Base-by-base conservation (phyloP, 2,113 vertebrate species). In the Geococcyx californianus region DNA sequence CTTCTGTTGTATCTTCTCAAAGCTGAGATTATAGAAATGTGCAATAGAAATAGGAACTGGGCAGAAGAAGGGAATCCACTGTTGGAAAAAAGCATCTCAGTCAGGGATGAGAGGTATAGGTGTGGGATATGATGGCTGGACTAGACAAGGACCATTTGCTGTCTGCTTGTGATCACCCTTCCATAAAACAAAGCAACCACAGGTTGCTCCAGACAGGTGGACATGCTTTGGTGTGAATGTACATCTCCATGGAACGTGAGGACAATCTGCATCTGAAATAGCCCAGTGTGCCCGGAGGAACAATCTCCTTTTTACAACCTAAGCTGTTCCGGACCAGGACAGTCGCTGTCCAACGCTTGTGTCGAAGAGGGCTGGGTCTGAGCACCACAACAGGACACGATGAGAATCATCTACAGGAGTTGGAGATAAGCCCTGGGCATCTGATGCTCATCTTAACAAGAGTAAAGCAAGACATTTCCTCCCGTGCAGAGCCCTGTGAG, bases 221-320 rank as follows among this genome's bases (percentile, higher is more conserved):
- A 29, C 4, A 1, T 24, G 58, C 47, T 58, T 59, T 13, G 13
- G 7, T 54, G 56, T 44, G 58, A 28, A 3, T 18, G 25, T 26
- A 8, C 45, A 9, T 75, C 64, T 69, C 51, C 4, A 2, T 25
- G 59, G 49, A 64, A 10, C 0, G 3, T 14, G 24, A n/a, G n/a
- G 34, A 19, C 36, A 29, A 47, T 34, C 38, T 86, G 44, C 15
- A 4, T 12, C 34, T 36, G 34, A n/a, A 63, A 23, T 13, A 55
- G 6, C 60, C 63, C 72, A 16, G 1, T 14, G 33, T 34, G 10
- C 31, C 18, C 44, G 11, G 33, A 28, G 36, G 40, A 47, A 31
- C 1, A 2, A n/a, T 23, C 72, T 52, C 1, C 0, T 9, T 3
- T 23, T 47, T 47, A 16, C 25, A 15, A 1, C 3, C 1, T 14